A percentile compares a stretch with the other conserved stretches of the same genome.
These are phyloP conservation scores for Oceanites oceanicus DNA, from an alignment of 2,113 vertebrate species.

Conservation along the genomic window DNA sequence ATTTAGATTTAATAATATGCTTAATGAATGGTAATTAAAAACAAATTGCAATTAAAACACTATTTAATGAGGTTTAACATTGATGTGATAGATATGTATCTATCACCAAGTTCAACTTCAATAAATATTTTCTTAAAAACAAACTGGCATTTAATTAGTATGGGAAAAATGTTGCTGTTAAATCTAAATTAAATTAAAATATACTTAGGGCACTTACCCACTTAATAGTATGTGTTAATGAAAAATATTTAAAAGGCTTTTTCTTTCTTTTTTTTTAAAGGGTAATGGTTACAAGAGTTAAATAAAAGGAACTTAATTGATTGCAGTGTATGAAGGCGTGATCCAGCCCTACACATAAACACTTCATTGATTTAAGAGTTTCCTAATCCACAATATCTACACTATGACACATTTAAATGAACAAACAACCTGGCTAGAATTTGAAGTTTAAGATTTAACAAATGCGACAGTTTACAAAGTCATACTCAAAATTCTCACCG, in stretches of 20 bases:
- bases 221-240: conserved; percentile 74
- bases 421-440: background rate
- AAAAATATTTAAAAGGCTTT: conserved; percentile 68
- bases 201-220: conserved; percentile 71
- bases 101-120: conserved; percentile 71
- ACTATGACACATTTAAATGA: background rate
- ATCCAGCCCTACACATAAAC: background rate
- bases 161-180: conserved; percentile 71
- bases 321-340: background rate
- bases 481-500: background rate
- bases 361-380: background rate
- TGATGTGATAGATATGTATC: conserved; percentile 74
- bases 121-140: conserved; percentile 84
- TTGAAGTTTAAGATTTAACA: background rate
- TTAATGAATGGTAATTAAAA: conserved; percentile 81
- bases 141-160: conserved; percentile 78
- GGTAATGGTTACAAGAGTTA: conserved; percentile 45
- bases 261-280: background rate
- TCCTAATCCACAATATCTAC: background rate
- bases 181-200: conserved; percentile 79
- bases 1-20: conserved; percentile 78
- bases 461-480: background rate
- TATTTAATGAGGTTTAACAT: conserved; percentile 74
- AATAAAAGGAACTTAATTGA: conserved; percentile 42
- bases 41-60: conserved; percentile 79